phyloP scores from a whole-genome alignment of 2,888 invertebrate species.

The Parthenolecanium corni region DNA sequence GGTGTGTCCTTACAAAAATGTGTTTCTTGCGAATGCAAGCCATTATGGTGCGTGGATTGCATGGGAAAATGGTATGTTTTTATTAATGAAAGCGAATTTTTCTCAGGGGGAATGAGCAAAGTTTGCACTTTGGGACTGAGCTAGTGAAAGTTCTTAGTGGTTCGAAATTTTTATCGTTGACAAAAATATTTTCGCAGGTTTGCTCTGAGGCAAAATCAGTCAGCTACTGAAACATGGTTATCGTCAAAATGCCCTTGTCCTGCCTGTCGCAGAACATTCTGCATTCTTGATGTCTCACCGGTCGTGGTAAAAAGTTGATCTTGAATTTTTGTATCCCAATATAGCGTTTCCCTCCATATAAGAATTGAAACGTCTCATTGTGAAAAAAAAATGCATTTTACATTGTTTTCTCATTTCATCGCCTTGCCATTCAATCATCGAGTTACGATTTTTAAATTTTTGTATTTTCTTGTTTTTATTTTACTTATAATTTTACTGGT shows the following conservation, averaged over 20 bases:
- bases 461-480: no score
- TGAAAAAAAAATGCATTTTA: no score
- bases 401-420: no score
- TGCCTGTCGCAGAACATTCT: constrained; percentile 72
- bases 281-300: constrained; percentile 67
- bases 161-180: neutral
- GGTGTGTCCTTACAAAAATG: constrained; percentile 26
- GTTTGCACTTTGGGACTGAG: no score
- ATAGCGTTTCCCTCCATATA: no score
- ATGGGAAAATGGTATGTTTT: constrained; percentile 58
- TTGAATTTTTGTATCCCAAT: no score
- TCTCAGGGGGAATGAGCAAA: no score
- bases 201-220: constrained; percentile 64
- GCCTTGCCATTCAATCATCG: no score
- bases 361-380: no score
- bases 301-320: constrained; percentile 34
- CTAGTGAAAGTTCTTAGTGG: no score
- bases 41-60: constrained; percentile 81
- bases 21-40: constrained; percentile 57
- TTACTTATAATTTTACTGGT: no score
- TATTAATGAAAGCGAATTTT: neutral
- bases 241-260: constrained; percentile 75
- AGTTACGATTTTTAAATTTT: no score
- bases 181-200: constrained; percentile 45
- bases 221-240: constrained; percentile 63